phyloP scores from a whole-genome alignment of 2,797 vertebrate species.

The Pampus argenteus region DNA sequence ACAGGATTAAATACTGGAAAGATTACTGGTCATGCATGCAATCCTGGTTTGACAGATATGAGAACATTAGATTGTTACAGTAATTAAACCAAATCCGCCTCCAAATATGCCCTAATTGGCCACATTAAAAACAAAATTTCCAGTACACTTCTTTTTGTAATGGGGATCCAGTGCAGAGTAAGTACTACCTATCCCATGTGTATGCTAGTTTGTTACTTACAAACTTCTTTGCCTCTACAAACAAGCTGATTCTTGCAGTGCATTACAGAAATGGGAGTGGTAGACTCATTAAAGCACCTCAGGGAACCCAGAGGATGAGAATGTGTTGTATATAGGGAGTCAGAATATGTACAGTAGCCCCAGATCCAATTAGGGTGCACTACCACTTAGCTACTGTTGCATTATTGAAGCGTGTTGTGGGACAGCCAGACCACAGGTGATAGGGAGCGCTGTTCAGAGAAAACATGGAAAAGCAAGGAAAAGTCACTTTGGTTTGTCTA shows the following conservation, averaged over 20 bases:
- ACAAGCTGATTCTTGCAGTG: slow-evolving; percentile 40
- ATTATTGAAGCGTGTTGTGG: slow-evolving; percentile 60
- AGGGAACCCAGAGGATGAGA: slow-evolving; percentile 52
- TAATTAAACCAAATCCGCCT: slow-evolving; percentile 48
- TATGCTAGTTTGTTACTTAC: slow-evolving; percentile 30
- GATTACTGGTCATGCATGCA: slow-evolving; percentile 30
- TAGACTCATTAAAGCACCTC: slow-evolving; percentile 56
- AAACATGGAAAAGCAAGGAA: slow-evolving; percentile 13
- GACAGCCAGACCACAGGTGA: slow-evolving; percentile 33
- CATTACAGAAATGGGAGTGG: slow-evolving; percentile 34
- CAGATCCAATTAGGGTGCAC: slow-evolving; percentile 66
- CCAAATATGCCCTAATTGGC: slow-evolving; percentile 15
- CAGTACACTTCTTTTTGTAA: slow-evolving; percentile 19
- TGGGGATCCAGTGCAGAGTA: slow-evolving; percentile 12
- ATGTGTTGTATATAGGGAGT: slow-evolving; percentile 33
- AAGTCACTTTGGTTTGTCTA: slow-evolving; percentile 16
- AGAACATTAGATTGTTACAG: slow-evolving; percentile 23
- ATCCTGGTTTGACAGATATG: slow-evolving; percentile 19
- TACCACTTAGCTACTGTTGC: slow-evolving; percentile 51
- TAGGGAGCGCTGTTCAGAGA: slow-evolving; percentile 21
- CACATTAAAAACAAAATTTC: slow-evolving; percentile 45
- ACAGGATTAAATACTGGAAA: slow-evolving; percentile 40
- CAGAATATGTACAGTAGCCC: slow-evolving; percentile 45
- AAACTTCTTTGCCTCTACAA: slow-evolving; percentile 47
- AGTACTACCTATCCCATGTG: slow-evolving; percentile 20